phyloP scores from a whole-genome alignment of 2,888 invertebrate genomes.

The Troglohyphantes excavatus region DNA sequence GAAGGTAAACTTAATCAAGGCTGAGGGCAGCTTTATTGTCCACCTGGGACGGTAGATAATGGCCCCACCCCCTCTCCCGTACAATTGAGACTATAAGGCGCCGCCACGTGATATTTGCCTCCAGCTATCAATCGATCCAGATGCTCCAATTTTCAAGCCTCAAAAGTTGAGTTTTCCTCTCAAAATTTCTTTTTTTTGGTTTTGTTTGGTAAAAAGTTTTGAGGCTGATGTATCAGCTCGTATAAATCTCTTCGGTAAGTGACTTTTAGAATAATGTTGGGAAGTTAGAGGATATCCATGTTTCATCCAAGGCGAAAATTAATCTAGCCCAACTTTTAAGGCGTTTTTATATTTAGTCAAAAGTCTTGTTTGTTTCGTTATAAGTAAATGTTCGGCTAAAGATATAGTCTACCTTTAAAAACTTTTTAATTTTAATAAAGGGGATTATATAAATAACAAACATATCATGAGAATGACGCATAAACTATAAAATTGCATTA shows the following conservation, averaged over 20 bases:
- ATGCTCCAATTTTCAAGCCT: constrained; percentile 75
- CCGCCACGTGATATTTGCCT: constrained; percentile 77
- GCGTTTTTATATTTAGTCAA: no score
- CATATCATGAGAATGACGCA: no score
- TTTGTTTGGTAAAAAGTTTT: constrained; percentile 65
- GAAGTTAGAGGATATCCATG: constrained; percentile 3
- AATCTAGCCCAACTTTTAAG: not conserved
- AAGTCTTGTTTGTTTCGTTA: no score
- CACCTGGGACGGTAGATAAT: constrained; percentile 78
- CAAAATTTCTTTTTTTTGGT: constrained; percentile 47
- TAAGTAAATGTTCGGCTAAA: no score
- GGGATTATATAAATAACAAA: no score
- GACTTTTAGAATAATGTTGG: constrained; percentile 36
- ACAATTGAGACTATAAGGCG: constrained; percentile 71
- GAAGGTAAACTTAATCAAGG: constrained; percentile 79
- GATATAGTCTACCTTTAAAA: no score
- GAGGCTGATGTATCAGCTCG: constrained; percentile 72
- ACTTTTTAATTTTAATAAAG: no score
- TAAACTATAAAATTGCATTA: no score
- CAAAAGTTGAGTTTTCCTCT: constrained; percentile 66
- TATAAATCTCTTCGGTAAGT: constrained; percentile 60
- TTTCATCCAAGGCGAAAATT: not conserved
- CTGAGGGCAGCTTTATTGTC: constrained; percentile 78
- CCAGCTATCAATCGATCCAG: constrained; percentile 74
- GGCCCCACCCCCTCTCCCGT: constrained; percentile 38